phyloP scores from a whole-genome alignment of 2,888 invertebrate species.

The Eupithecia insigniata region DNA sequence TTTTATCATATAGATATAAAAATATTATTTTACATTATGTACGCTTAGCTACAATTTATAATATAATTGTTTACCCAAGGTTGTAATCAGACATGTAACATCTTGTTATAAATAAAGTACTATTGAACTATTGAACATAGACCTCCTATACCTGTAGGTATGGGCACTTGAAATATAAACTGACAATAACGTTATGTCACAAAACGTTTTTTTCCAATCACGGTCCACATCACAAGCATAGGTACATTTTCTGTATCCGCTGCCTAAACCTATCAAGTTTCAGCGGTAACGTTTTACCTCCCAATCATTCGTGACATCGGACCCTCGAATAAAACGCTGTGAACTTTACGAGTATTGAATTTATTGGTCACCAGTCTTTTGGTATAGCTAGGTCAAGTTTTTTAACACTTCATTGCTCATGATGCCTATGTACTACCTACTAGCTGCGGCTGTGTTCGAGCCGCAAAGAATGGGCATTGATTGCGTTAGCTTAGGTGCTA shows the following conservation, averaged over 20 bases:
- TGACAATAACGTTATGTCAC: too few species aligned
- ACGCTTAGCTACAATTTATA: too few species aligned
- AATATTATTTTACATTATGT: too few species aligned
- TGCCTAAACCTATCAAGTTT: conserved; percentile 40
- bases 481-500: neutral
- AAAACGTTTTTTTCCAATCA: neutral
- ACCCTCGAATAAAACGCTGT: conserved; percentile 54
- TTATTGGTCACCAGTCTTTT: conserved; percentile 55
- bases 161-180: neutral
- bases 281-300: conserved; percentile 44
- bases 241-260: conserved; percentile 14
- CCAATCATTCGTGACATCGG: conserved; percentile 44
- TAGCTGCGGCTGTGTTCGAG: neutral
- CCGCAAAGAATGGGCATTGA: neutral
- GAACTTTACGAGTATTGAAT: conserved; percentile 57
- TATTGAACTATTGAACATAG: too few species aligned
- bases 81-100: too few species aligned
- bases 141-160: too few species aligned
- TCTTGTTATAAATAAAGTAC: too few species aligned
- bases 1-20: too few species aligned
- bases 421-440: neutral
- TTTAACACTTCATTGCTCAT: neutral
- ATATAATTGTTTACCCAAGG: too few species aligned
- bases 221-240: neutral
- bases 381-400: neutral